Percentiles rank a stretch among this genome's conserved stretches.
phyloP scores from a whole-genome alignment of 1,140 invertebrate species.

The Ptiloglossa arizonensis region DNA sequence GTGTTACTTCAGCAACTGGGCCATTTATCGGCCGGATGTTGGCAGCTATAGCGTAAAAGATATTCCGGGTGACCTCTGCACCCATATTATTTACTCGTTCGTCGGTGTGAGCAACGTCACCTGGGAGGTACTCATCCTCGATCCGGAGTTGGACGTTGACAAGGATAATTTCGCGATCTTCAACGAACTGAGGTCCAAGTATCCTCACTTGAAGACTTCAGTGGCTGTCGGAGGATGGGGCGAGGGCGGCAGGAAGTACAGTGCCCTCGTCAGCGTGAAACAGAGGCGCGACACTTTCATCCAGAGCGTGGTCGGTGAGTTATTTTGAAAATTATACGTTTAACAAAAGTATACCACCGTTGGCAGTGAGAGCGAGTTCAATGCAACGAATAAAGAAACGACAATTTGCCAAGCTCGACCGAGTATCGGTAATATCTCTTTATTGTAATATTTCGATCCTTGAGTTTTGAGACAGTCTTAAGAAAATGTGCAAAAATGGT shows the following conservation, averaged over 20 bases:
- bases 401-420: no score
- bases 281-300: slow-evolving; percentile 88
- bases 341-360: no score
- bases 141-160: slow-evolving; percentile 90
- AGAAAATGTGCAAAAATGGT: no score
- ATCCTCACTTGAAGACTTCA: slow-evolving; percentile 89
- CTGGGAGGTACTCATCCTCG: slow-evolving; percentile 90
- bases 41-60: slow-evolving; percentile 92
- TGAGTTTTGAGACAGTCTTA: no score
- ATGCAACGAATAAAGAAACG: no score
- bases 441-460: no score
- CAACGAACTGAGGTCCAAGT: slow-evolving; percentile 86
- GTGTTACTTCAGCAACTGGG: slow-evolving; percentile 96
- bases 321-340: neutral
- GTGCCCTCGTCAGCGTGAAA: slow-evolving; percentile 88
- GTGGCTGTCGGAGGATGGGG: slow-evolving; percentile 94
- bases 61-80: slow-evolving; percentile 91
- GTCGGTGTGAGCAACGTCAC: slow-evolving; percentile 90
- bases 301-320: slow-evolving; percentile 87
- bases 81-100: slow-evolving; percentile 95
- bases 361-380: no score
- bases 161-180: slow-evolving; percentile 92
- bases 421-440: no score
- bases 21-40: slow-evolving; percentile 91
- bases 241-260: slow-evolving; percentile 93